Percentiles rank a stretch among this genome's conserved stretches.
Evolutionary conservation across 2,888 invertebrate genomes (phyloP).

Genomic region (Rosalia funebris): DNA sequence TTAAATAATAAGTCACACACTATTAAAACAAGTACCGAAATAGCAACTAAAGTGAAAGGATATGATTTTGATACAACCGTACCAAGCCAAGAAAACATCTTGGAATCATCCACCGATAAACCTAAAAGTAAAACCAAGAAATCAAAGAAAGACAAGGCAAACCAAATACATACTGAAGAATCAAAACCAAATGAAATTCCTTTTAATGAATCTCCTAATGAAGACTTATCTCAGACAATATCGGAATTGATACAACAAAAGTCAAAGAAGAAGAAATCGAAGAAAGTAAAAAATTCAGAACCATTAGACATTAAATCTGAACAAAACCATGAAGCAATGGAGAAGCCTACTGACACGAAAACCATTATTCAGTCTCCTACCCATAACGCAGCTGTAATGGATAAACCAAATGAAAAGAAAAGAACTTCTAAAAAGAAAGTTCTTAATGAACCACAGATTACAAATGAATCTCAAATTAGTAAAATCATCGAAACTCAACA

Average conservation of each 20-base stretch:
- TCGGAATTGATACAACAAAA: slow-evolving; percentile 4
- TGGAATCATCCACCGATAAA: neutral
- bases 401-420: slow-evolving; percentile 9
- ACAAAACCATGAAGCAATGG: slow-evolving; percentile 13
- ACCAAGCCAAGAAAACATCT: slow-evolving; percentile 1
- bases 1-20: slow-evolving; percentile 37
- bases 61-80: too few relatives aligned
- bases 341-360: neutral
- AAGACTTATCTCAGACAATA: slow-evolving; percentile 1
- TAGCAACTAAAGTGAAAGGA: slow-evolving; percentile 13
- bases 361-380: too few relatives aligned
- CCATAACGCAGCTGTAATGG: neutral
- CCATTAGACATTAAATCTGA: neutral
- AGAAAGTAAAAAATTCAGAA: slow-evolving; percentile 62
- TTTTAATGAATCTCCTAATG: neutral
- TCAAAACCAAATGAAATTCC: neutral
- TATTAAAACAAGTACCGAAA: slow-evolving; percentile 10
- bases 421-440: slow-evolving; percentile 11
- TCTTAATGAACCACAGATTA: neutral
- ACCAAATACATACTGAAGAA: slow-evolving; percentile 1
- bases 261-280: slow-evolving; percentile 20
- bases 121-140: slow-evolving; percentile 32
- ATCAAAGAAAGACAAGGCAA: slow-evolving; percentile 18
- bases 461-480: neutral
- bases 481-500: neutral